phyloP scores from a whole-genome alignment of 2,113 vertebrate genomes.

The Hippocampus abdominalis region DNA sequence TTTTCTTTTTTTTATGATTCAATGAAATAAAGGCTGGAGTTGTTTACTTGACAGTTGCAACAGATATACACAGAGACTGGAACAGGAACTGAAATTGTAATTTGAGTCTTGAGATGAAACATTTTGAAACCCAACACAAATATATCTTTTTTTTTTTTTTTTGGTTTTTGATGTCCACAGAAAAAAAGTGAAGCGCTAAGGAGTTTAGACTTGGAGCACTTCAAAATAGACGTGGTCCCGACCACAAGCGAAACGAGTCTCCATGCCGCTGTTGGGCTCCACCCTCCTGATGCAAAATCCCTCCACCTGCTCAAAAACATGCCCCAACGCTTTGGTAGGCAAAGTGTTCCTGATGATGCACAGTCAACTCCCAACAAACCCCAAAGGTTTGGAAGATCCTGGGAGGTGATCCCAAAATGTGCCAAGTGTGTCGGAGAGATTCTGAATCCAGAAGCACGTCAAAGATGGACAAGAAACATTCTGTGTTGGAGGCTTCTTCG shows the following conservation, averaged over 20 bases:
- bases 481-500: slow-evolving; percentile 34
- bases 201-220: slow-evolving; percentile 62
- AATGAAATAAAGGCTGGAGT: no score
- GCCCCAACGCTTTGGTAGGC: slow-evolving; percentile 69
- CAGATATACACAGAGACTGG: no score
- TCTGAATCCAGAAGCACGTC: slow-evolving; percentile 31
- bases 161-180: slow-evolving; percentile 25
- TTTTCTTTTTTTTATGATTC: no score
- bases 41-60: no score
- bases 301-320: slow-evolving; percentile 58
- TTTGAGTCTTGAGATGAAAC: no score
- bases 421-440: slow-evolving; percentile 19
- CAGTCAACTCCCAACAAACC: slow-evolving; percentile 62
- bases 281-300: slow-evolving; percentile 40
- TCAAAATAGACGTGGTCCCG: slow-evolving; percentile 40
- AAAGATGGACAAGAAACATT: slow-evolving; percentile 41
- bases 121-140: no score
- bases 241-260: slow-evolving; percentile 41
- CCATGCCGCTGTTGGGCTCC: slow-evolving; percentile 57
- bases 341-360: slow-evolving; percentile 1
- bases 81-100: no score
- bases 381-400: slow-evolving; percentile 69
- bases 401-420: slow-evolving; percentile 24
- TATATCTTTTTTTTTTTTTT: neutral
- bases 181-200: slow-evolving; percentile 40